Conservation (phyloP, 2,113 vertebrate species). For the Forbesichthys agassizii region DNA sequence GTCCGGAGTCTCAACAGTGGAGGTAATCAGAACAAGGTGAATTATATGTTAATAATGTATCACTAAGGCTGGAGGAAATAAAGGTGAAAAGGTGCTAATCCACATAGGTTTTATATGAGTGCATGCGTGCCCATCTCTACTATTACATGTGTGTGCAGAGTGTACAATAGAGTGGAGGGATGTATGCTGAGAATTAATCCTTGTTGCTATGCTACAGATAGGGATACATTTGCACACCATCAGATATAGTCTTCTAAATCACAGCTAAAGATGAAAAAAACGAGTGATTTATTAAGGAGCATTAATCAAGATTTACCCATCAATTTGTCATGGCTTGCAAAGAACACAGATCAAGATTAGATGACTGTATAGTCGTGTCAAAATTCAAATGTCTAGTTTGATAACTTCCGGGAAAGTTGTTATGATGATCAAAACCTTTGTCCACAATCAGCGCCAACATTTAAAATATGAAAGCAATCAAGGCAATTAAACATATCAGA, state of each 20-base stretch:
- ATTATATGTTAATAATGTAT: too few relatives aligned
- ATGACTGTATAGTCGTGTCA: background rate
- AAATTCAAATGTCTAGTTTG: slow-evolving; percentile 10
- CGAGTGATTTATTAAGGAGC: too few relatives aligned
- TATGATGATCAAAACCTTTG: background rate
- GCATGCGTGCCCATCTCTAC: too few relatives aligned
- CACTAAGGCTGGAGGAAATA: background rate
- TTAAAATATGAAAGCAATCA: too few relatives aligned
- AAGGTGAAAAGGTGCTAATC: slow-evolving; percentile 5
- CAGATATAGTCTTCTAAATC: background rate
- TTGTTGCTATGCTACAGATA: background rate
- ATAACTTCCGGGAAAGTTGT: background rate
- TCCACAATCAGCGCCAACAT: too few relatives aligned
- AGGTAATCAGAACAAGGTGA: too few relatives aligned
- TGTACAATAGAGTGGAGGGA: background rate
- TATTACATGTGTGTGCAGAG: background rate
- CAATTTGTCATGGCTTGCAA: background rate
- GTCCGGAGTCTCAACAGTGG: too few relatives aligned
- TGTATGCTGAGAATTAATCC: background rate
- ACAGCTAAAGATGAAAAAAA: background rate
- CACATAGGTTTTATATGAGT: slow-evolving; percentile 9
- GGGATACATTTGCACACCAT: background rate
- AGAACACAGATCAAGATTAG: background rate
- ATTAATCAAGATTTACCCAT: background rate
- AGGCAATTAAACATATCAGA: too few relatives aligned